Evolutionary conservation across 2,113 vertebrate species (phyloP).

Genomic region (Mesitornis unicolor): DNA sequence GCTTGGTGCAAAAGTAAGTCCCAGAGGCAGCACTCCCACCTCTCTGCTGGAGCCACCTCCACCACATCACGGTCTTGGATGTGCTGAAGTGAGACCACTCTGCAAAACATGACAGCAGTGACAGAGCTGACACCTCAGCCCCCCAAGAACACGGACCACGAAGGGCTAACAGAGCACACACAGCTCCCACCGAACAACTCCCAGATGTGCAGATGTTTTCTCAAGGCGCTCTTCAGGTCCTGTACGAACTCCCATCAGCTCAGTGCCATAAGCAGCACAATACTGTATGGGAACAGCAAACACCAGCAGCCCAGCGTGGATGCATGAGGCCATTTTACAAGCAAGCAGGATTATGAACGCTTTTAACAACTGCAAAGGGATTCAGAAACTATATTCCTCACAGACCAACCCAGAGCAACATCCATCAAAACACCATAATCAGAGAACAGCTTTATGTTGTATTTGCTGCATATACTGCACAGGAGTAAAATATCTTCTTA

Average conservation of each 20-base stretch:
- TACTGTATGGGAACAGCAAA: not conserved
- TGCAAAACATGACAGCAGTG: not conserved
- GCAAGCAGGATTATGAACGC: not conserved
- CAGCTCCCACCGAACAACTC: not conserved
- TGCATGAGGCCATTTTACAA: not conserved
- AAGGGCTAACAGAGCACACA: not conserved
- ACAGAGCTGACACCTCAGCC: not conserved
- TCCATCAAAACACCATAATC: not conserved
- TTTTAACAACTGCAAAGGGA: not conserved
- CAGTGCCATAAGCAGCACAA: not conserved
- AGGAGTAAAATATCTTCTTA: not conserved
- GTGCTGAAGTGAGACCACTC: not conserved
- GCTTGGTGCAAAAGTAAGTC: not conserved
- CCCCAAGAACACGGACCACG: fast-evolving
- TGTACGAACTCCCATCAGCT: not conserved
- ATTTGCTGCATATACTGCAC: not conserved
- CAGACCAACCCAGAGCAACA: not conserved
- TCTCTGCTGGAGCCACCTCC: not conserved
- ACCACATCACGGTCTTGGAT: not conserved
- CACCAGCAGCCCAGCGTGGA: not conserved
- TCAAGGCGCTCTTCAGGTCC: not conserved
- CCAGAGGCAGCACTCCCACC: not conserved
- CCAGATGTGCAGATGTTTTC: not conserved
- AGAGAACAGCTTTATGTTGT: not conserved
- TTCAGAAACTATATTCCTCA: not conserved